These are phyloP conservation scores for Acrobasis suavella DNA, from an alignment of 2,888 invertebrate genomes.

Conservation along the genomic window DNA sequence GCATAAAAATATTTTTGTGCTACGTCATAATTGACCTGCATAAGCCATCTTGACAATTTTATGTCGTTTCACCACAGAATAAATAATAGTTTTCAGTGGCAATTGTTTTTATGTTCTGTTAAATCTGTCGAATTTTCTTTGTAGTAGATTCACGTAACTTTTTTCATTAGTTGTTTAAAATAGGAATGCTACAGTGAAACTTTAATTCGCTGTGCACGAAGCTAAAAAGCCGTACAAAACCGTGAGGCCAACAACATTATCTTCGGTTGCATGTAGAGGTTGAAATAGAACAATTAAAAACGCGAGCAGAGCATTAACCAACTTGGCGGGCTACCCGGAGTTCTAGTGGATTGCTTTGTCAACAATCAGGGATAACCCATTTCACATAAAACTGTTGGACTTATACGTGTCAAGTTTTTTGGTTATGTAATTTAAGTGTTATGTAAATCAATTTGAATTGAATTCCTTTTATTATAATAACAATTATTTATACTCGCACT, in stretches of 20 bases:
- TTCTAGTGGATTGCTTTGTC: slow-evolving; percentile 19
- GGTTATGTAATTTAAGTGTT: no score
- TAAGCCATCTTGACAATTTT: slow-evolving; percentile 13
- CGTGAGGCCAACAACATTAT: slow-evolving; percentile 18
- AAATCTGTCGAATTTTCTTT: not conserved
- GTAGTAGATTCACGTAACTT: slow-evolving; percentile 11
- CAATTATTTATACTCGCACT: no score
- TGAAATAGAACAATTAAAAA: slow-evolving; percentile 22
- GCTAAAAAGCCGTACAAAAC: slow-evolving; percentile 16
- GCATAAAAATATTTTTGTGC: slow-evolving; percentile 42
- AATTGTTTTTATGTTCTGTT: not conserved
- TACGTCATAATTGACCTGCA: slow-evolving; percentile 25
- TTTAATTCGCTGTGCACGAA: slow-evolving; percentile 21
- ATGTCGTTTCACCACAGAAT: slow-evolving; percentile 2
- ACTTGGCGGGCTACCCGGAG: not conserved
- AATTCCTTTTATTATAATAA: no score
- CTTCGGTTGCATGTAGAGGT: slow-evolving; percentile 19
- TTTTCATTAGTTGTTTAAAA: slow-evolving; percentile 18
- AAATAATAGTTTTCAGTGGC: not conserved
- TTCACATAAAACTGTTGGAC: not conserved
- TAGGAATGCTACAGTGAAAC: slow-evolving; percentile 10
- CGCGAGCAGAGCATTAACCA: slow-evolving; percentile 21
- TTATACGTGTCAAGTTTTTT: not conserved
- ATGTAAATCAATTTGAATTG: no score
- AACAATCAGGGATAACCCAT: not conserved